Conservation (phyloP, 2,113 vertebrate genomes). For the Hypanus sabinus region DNA sequence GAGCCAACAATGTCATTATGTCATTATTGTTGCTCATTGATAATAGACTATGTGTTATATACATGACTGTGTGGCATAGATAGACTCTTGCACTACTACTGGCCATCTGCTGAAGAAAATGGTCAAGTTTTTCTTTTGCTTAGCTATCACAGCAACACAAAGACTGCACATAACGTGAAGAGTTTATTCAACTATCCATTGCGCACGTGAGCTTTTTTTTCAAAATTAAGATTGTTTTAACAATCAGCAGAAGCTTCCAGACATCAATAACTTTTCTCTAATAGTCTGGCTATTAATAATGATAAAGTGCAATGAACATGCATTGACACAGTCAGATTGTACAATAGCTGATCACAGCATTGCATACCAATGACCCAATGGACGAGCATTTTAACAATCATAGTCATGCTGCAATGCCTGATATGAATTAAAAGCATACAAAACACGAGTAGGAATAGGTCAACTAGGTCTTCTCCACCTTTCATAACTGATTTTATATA, state of each 20-base stretch:
- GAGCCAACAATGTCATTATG: constrained; percentile 11
- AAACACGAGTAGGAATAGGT: too few species aligned
- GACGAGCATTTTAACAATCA: background rate
- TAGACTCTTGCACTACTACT: constrained; percentile 11
- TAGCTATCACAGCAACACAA: background rate
- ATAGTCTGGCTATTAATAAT: background rate
- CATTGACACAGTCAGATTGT: background rate
- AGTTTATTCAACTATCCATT: background rate
- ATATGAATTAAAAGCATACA: too few species aligned
- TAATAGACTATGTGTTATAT: background rate
- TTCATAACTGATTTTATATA: too few species aligned
- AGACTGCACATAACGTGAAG: background rate
- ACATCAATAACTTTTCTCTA: background rate
- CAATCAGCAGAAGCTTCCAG: background rate
- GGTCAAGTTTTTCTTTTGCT: background rate
- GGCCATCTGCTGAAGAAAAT: constrained; percentile 9
- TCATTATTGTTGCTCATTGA: constrained; percentile 13
- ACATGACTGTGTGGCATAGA: constrained; percentile 9
- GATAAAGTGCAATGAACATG: background rate
- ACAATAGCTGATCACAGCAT: background rate
- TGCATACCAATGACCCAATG: background rate
- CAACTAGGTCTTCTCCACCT: too few species aligned
- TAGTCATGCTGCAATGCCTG: background rate
- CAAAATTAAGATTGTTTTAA: background rate
- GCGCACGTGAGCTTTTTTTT: background rate